phyloP scores from a whole-genome alignment of 1,140 invertebrate species.

The Parasteatoda tepidariorum region DNA sequence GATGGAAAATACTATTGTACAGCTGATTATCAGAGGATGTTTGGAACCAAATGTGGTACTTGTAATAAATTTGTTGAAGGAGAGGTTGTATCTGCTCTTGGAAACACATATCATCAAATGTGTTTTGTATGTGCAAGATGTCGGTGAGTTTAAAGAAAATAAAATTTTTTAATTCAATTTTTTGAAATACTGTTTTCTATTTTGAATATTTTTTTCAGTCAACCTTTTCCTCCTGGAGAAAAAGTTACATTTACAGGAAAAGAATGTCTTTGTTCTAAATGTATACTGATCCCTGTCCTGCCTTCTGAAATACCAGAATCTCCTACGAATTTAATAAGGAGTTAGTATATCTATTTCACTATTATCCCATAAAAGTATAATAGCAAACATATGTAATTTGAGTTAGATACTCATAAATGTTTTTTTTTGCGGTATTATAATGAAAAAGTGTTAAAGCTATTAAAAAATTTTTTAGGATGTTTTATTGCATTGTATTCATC shows the following conservation, averaged over 20 bases:
- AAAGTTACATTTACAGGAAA: constrained; percentile 82
- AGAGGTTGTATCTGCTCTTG: constrained; percentile 86
- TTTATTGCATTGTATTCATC: too few species aligned
- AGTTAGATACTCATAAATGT: background rate
- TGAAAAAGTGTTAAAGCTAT: too few species aligned
- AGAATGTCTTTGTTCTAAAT: constrained; percentile 63
- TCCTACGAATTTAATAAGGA: constrained; percentile 9
- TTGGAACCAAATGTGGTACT: constrained; percentile 89
- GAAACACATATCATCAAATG: constrained; percentile 66
- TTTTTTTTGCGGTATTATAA: background rate
- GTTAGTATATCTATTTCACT: background rate
- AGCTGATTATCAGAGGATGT: constrained; percentile 89
- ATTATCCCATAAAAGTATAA: background rate
- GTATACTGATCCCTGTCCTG: constrained; percentile 63
- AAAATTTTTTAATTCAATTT: background rate
- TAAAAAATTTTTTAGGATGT: too few species aligned
- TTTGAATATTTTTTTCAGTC: constrained; percentile 74
- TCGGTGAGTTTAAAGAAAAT: constrained; percentile 71
- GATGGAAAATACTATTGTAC: constrained; percentile 93
- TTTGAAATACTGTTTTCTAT: background rate
- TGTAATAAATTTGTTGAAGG: constrained; percentile 93
- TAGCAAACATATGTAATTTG: too few species aligned
- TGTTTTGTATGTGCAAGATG: constrained; percentile 90
- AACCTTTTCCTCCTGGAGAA: constrained; percentile 78
- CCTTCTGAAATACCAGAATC: constrained; percentile 26